These are phyloP conservation scores for Stenolophus ochropezus DNA, from an alignment of 2,888 invertebrate genomes.

Conservation along the genomic window DNA sequence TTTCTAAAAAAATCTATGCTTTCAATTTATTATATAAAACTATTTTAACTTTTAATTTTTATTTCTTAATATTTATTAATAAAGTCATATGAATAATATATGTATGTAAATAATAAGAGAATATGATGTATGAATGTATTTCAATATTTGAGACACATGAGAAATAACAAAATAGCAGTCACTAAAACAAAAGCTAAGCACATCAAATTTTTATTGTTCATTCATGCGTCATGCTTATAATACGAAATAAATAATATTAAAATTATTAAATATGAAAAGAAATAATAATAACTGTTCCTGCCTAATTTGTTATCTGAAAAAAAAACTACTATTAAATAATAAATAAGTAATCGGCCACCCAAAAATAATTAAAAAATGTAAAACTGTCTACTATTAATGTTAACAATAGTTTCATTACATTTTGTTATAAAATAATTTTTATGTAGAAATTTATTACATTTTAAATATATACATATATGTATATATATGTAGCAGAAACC, in stretches of 20 bases:
- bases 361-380: no score
- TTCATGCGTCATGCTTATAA: neutral
- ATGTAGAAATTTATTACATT: no score
- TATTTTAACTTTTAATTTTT: neutral
- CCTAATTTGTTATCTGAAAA: neutral
- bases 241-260: neutral
- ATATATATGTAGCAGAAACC: no score
- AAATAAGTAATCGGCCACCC: no score
- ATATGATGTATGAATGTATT: conserved; percentile 7
- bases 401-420: no score
- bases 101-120: conserved; percentile 8
- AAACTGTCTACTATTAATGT: no score
- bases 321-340: neutral
- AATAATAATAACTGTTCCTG: neutral
- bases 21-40: neutral
- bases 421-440: no score
- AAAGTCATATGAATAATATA: conserved; percentile 2
- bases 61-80: conserved; percentile 6
- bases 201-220: neutral
- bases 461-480: no score
- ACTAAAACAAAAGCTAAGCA: conserved; percentile 41
- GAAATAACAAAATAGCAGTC: neutral
- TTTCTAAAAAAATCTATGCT: neutral
- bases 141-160: neutral
- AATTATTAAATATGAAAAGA: conserved; percentile 24